Evolutionary conservation across 2,113 vertebrate genomes (phyloP).

Genomic region (Delphinus delphis): DNA sequence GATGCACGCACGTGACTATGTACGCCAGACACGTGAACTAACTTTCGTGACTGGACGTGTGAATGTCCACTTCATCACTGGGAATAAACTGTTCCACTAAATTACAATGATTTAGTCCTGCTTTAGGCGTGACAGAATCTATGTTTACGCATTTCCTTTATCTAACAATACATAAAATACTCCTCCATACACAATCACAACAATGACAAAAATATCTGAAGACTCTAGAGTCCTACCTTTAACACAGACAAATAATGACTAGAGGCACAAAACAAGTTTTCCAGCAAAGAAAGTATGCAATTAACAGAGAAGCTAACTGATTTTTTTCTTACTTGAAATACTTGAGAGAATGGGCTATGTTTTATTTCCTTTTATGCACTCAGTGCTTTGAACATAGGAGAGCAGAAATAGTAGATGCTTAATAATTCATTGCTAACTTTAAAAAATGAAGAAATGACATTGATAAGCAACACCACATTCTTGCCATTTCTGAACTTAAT

Average conservation of each 20-base stretch:
- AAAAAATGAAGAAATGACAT: slow-evolving; percentile 36
- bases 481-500: slow-evolving; percentile 56
- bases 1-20: too few relatives aligned
- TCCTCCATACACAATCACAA: background rate
- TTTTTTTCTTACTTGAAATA: slow-evolving; percentile 34
- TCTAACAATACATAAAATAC: background rate
- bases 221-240: background rate
- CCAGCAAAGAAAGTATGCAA: background rate
- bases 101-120: background rate
- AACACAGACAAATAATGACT: background rate
- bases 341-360: background rate
- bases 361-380: slow-evolving; percentile 28
- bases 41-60: too few relatives aligned
- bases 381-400: background rate
- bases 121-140: background rate
- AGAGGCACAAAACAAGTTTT: background rate
- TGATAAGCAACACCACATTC: slow-evolving; percentile 29
- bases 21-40: too few relatives aligned
- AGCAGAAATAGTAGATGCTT: background rate
- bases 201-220: background rate
- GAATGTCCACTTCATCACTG: background rate
- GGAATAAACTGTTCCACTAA: background rate
- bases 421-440: slow-evolving; percentile 47
- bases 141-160: background rate
- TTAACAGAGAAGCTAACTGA: slow-evolving; percentile 36